A percentile compares a stretch with the other conserved stretches of the same genome.
These are phyloP conservation scores for Enteromius mattozi DNA, from an alignment of 2,797 vertebrate genomes.

Conservation along the genomic window DNA sequence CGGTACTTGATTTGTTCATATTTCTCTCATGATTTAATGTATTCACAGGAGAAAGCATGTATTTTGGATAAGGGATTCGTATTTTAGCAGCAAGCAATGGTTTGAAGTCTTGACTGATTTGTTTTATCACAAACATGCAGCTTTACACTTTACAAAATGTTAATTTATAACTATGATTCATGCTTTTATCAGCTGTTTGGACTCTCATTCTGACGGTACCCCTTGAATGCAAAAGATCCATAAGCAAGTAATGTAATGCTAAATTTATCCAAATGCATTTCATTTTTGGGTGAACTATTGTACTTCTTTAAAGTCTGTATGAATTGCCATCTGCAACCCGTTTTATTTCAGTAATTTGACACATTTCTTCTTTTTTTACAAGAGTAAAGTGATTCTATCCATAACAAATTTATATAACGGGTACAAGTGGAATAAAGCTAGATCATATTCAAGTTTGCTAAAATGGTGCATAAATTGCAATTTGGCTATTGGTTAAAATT, in stretches of 20 bases:
- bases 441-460: not conserved
- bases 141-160: not conserved
- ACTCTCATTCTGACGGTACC: not conserved
- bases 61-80: not conserved
- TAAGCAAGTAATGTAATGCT: not conserved
- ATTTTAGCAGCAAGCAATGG: not conserved
- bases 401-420: not conserved
- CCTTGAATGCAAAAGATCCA: not conserved
- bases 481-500: not conserved
- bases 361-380: not conserved
- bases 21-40: not conserved
- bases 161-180: not conserved
- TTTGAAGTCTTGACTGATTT: not conserved
- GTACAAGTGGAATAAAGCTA: not conserved
- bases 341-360: not conserved
- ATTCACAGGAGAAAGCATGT: not conserved
- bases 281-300: not conserved
- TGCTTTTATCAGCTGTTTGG: not conserved
- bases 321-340: not conserved
- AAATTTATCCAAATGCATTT: not conserved
- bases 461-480: not conserved
- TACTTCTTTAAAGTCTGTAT: not conserved
- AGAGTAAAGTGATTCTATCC: not conserved
- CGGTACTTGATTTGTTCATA: not conserved
- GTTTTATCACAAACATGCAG: not conserved